Evolutionary conservation across 2,797 vertebrate genomes (phyloP), one percentile per base, ranked within the genome.

Genomic region (Acanthurus tractus): DNA sequence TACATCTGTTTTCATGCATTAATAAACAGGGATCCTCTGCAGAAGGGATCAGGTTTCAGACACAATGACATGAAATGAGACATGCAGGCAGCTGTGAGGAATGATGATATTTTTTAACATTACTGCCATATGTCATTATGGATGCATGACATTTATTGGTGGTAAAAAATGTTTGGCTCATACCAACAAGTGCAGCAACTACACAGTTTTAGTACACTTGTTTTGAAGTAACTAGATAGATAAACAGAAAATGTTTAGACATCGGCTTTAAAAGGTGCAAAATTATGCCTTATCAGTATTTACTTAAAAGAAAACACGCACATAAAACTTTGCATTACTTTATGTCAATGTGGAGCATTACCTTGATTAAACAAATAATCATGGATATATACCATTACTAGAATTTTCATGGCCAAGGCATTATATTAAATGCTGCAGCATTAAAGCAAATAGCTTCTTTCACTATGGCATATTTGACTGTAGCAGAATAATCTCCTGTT

Each of bases 1-100:
- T 81, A 83, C 87, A 88, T 81, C 80, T 91, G 86, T 90, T 90
- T 85, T 86, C 83, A 90, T 89, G 75, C 87, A 92, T 90, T 88
- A 92, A 87, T 91, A 81, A 92, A 82, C 70, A 83, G 68, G 65
- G 67, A 79, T 83, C 63, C 59, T 68, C 71, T 79, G 59, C 55
- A 45, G 72, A 63, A 69, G 52, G 61, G 70, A 84, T 88, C 77
- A 23, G 63, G 73, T 90, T 88, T 81, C 86, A 84, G 74, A 44
- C 61, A 55, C 68, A 53, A 46, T 73, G 59, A 63, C 68, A 79
- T 59, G 38, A 70, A 64, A 58, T 53, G 44, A 81, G 63, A 55
- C 11, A 50, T 49, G 53, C 66, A 42, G 49, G 17, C 49, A 57
- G 54, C 34, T 13, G 25, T 29, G 13, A 44, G 54, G 25, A 34